Conservation (phyloP, 2,888 invertebrate species). For the Xylocampa areola region DNA sequence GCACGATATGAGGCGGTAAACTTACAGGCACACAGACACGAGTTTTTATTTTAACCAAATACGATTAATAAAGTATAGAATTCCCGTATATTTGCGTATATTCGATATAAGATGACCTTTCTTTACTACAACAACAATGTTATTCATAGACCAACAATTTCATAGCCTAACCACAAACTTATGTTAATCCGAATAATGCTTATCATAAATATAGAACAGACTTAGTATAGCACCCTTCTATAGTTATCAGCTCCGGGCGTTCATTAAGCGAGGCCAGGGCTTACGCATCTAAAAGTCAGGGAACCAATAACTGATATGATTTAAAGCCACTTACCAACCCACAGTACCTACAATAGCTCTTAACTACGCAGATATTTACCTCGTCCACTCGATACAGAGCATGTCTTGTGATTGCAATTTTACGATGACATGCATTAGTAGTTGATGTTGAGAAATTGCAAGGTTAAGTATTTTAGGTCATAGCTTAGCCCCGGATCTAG, state of each 20-base stretch:
- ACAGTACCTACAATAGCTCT: conserved; percentile 2
- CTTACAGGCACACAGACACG: too few species aligned
- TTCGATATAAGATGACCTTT: too few species aligned
- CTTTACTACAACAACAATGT: too few species aligned
- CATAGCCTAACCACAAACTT: conserved; percentile 2
- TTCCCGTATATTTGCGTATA: too few species aligned
- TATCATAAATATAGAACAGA: not conserved
- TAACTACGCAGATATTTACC: conserved; percentile 9
- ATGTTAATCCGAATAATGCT: conserved; percentile 19
- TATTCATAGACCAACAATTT: too few species aligned
- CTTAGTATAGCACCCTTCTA: too few species aligned
- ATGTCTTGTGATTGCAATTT: too few species aligned
- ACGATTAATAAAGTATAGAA: too few species aligned
- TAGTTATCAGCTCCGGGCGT: conserved; percentile 1
- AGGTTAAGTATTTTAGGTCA: not conserved
- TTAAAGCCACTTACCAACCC: conserved; percentile 22
- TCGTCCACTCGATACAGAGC: too few species aligned
- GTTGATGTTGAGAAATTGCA: not conserved
- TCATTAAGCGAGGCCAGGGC: conserved; percentile 29
- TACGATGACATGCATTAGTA: conserved; percentile 5
- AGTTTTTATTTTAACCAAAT: too few species aligned
- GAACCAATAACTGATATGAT: conserved; percentile 34
- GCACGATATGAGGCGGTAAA: too few species aligned
- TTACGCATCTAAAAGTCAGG: conserved; percentile 36
- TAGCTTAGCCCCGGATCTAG: too few species aligned